A percentile compares a stretch with the other conserved stretches of the same genome.
phyloP scores from a whole-genome alignment of 2,888 invertebrate genomes.

The Andricus curvator region DNA sequence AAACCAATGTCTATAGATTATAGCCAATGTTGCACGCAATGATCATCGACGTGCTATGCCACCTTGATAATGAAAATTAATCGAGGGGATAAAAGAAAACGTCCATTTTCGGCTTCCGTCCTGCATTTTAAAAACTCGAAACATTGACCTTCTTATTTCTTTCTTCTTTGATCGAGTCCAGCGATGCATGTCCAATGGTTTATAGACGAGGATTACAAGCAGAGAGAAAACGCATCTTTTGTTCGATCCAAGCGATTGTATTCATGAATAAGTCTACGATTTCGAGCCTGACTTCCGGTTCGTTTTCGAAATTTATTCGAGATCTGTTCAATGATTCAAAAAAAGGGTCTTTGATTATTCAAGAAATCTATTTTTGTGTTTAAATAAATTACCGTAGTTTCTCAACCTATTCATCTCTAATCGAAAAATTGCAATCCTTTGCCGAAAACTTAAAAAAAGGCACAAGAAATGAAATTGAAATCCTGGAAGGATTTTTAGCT shows the following conservation, averaged over 20 bases:
- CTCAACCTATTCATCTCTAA: not conserved
- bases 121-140: constrained; percentile 10
- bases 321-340: not conserved
- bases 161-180: not conserved
- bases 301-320: not conserved
- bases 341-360: not conserved
- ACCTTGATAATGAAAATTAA: constrained; percentile 32
- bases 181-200: not conserved
- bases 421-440: not conserved
- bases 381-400: not conserved
- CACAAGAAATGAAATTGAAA: too few relatives aligned
- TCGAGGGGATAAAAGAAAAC: constrained; percentile 2
- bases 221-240: constrained; percentile 31
- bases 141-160: constrained; percentile 22
- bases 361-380: not conserved
- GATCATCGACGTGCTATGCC: constrained; percentile 14
- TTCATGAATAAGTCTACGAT: constrained; percentile 17
- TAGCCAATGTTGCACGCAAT: constrained; percentile 13
- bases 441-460: too few relatives aligned
- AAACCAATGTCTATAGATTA: constrained; percentile 31
- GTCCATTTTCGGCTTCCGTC: constrained; percentile 7
- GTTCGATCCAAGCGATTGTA: constrained; percentile 9
- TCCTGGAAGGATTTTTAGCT: not conserved
- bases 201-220: constrained; percentile 8
- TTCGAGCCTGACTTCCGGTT: constrained; percentile 15